phyloP scores from a whole-genome alignment of 2,888 invertebrate species.

The Stenchaetothrips biformis region DNA sequence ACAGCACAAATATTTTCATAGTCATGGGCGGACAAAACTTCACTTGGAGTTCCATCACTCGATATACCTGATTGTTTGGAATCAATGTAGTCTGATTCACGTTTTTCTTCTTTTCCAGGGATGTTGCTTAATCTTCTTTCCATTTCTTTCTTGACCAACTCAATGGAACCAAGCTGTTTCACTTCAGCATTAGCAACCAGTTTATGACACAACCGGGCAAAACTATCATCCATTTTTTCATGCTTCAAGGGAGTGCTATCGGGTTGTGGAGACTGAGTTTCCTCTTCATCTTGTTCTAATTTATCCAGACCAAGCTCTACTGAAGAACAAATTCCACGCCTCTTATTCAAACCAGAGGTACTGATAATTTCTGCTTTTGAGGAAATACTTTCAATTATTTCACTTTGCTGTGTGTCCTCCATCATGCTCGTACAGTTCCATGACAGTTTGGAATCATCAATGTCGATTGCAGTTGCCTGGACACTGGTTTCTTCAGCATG shows the following conservation, averaged over 20 bases:
- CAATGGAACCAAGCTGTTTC: background rate
- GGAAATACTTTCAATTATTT: background rate
- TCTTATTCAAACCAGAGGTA: constrained; percentile 42
- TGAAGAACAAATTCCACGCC: constrained; percentile 55
- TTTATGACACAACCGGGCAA: background rate
- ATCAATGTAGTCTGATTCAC: constrained; percentile 11
- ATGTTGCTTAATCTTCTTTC: background rate
- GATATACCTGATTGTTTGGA: constrained; percentile 10
- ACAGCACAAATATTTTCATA: constrained; percentile 63
- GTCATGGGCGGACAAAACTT: constrained; percentile 58
- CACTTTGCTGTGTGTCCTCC: constrained; percentile 23
- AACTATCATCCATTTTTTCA: background rate
- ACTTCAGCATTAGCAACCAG: constrained; percentile 25
- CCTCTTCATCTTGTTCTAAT: background rate
- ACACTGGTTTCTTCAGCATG: constrained; percentile 26
- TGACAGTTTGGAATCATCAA: constrained; percentile 29
- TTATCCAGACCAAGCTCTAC: constrained; percentile 46
- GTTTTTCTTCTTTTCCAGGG: background rate
- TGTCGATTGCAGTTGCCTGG: constrained; percentile 32
- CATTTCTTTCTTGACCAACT: background rate
- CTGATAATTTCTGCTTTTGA: background rate
- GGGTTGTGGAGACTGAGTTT: background rate
- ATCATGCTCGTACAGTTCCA: constrained; percentile 26
- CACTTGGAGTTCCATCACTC: constrained; percentile 42
- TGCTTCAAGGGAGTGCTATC: background rate